phyloP scores from a whole-genome alignment of 2,797 vertebrate genomes.

The Lepilemur septentrionalis region DNA sequence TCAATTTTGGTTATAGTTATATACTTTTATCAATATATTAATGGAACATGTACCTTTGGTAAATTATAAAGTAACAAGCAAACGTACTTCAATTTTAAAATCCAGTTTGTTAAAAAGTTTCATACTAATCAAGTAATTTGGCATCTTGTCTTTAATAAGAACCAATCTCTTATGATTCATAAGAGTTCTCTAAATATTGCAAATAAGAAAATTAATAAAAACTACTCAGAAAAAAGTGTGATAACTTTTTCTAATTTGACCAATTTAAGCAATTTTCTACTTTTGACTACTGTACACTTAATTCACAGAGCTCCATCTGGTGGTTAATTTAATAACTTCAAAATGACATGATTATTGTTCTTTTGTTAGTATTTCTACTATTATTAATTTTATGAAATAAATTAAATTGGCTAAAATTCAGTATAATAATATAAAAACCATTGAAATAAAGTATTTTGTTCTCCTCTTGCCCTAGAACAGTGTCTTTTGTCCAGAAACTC shows the following conservation, averaged over 20 bases:
- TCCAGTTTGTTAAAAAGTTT: neutral
- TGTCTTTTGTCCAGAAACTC: neutral
- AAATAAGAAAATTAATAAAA: constrained; percentile 44
- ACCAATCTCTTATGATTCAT: neutral
- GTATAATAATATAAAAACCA: neutral
- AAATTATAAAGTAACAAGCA: constrained; percentile 5
- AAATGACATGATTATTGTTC: neutral
- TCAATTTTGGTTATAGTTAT: neutral
- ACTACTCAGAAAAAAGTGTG: neutral
- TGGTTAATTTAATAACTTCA: constrained; percentile 68
- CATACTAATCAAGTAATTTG: neutral
- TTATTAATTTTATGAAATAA: constrained; percentile 12
- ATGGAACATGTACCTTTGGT: neutral
- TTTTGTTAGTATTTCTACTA: neutral
- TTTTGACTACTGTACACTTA: neutral
- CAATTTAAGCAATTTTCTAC: constrained; percentile 10
- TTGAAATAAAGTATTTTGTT: neutral
- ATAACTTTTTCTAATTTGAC: neutral
- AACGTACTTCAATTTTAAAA: constrained; percentile 28
- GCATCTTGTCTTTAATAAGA: neutral
- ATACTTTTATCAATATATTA: neutral
- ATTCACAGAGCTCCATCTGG: constrained; percentile 81
- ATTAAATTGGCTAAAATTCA: neutral
- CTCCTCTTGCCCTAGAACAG: neutral
- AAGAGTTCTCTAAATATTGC: neutral